Evolutionary conservation across 2,888 invertebrate species (phyloP).

Genomic region (Cryptocephalus primarius): DNA sequence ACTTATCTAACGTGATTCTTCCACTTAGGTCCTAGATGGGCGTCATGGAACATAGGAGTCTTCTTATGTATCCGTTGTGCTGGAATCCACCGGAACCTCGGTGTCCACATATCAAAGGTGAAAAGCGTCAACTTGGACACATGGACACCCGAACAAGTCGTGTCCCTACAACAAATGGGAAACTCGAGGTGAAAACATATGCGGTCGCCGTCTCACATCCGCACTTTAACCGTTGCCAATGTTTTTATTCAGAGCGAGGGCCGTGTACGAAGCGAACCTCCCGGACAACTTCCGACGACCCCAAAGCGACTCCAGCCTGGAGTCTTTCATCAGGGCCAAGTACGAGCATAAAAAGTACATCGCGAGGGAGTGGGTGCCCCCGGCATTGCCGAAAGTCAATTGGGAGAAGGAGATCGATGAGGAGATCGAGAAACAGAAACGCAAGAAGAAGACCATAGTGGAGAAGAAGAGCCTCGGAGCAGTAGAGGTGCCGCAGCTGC

Average conservation of each 20-base stretch:
- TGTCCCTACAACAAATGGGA: conserved; percentile 91
- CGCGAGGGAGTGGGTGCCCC: conserved; percentile 94
- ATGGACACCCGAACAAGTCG: conserved; percentile 93
- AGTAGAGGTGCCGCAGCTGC: conserved; percentile 44
- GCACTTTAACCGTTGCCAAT: neutral
- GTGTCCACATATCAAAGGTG: conserved; percentile 97
- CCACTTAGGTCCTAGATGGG: conserved; percentile 90
- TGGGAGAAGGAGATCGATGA: conserved; percentile 51
- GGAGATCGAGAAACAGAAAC: conserved; percentile 61
- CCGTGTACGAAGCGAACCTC: conserved; percentile 93
- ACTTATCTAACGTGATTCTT: conserved; percentile 2
- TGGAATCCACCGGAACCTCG: conserved; percentile 95
- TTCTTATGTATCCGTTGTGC: conserved; percentile 98
- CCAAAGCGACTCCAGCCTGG: conserved; percentile 85
- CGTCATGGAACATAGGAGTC: conserved; percentile 97
- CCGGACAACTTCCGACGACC: conserved; percentile 93
- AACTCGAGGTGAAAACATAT: conserved; percentile 51
- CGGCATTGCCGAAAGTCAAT: conserved; percentile 64
- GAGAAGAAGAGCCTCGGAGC: conserved; percentile 34
- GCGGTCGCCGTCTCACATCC: neutral
- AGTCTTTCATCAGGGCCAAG: conserved; percentile 93
- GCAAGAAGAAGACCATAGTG: conserved; percentile 59
- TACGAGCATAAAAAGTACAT: conserved; percentile 99
- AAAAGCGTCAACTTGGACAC: conserved; percentile 97
- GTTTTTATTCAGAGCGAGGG: conserved; percentile 56